phyloP scores from a whole-genome alignment of 2,113 vertebrate genomes.

The Urocitellus parryii region DNA sequence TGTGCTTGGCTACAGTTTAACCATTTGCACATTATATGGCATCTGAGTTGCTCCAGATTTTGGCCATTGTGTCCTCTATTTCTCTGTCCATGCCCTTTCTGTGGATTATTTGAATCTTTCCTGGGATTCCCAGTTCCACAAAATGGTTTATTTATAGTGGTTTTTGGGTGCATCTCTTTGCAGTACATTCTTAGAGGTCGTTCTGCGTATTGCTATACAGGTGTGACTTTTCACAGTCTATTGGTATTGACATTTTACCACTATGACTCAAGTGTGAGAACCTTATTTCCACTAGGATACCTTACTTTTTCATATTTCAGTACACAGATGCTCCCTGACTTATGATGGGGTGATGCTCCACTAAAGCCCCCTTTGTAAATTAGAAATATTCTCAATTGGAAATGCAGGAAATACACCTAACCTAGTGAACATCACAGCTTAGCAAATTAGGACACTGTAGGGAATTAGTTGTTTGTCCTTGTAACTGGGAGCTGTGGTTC shows the following conservation, averaged over 20 bases:
- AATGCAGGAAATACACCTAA: neutral
- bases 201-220: neutral
- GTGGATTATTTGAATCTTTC: neutral
- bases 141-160: neutral
- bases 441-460: neutral
- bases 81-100: neutral
- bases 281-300: neutral
- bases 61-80: neutral
- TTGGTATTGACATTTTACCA: too few relatives aligned
- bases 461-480: neutral
- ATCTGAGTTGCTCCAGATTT: neutral
- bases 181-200: neutral
- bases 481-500: neutral
- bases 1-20: neutral
- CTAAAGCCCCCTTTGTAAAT: neutral
- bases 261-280: neutral
- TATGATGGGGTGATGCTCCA: neutral
- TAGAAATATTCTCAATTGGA: neutral
- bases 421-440: neutral
- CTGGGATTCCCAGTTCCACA: neutral
- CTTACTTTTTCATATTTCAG: neutral
- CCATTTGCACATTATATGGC: neutral
- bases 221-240: too few relatives aligned
- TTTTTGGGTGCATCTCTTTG: neutral
- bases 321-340: too few relatives aligned